Conservation (phyloP, 64 coral and sea anemone genomes). For the Montipora efflorescens region DNA sequence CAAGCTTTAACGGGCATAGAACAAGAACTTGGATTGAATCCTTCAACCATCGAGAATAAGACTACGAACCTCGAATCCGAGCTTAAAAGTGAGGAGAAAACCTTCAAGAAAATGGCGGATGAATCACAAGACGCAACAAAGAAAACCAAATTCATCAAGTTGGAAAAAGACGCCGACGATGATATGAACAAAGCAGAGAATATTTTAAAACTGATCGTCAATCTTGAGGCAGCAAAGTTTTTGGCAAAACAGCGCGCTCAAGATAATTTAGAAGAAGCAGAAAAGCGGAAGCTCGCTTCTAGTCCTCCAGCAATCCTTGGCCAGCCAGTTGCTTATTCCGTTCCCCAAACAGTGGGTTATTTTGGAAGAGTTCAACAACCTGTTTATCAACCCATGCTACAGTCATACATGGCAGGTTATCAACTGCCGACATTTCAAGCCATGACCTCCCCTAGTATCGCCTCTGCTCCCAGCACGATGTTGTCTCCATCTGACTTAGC, state of each 20-base stretch:
- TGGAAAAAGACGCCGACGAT: slow-evolving; percentile 70
- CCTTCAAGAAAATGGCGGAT: slow-evolving; percentile 51
- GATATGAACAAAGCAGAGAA: slow-evolving; percentile 66
- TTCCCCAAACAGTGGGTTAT: slow-evolving; percentile 2
- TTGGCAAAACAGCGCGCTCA: slow-evolving; percentile 65
- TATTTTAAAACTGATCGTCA: slow-evolving; percentile 68
- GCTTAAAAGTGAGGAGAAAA: slow-evolving; percentile 54
- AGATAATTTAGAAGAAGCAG: slow-evolving; percentile 44
- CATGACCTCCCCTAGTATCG: slow-evolving; percentile 14
- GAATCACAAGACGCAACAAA: slow-evolving; percentile 21
- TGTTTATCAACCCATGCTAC: slow-evolving; percentile 33
- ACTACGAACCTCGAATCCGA: slow-evolving; percentile 50
- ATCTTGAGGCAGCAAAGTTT: slow-evolving; percentile 69
- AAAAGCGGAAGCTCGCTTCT: slow-evolving; percentile 44
- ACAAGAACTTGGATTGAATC: slow-evolving; percentile 64
- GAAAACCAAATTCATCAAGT: slow-evolving; percentile 52
- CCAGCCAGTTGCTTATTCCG: not conserved
- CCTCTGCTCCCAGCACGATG: not conserved
- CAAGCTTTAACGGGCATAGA: slow-evolving; percentile 59
- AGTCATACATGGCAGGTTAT: slow-evolving; percentile 45
- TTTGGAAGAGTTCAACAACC: slow-evolving; percentile 27
- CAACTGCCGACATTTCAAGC: slow-evolving; percentile 33
- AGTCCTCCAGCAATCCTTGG: slow-evolving; percentile 6
- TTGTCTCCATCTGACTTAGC: not conserved
- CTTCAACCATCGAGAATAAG: slow-evolving; percentile 19